Evolutionary conservation across 2,888 invertebrate species (phyloP).

Genomic region (Acanthosepion lycidas): DNA sequence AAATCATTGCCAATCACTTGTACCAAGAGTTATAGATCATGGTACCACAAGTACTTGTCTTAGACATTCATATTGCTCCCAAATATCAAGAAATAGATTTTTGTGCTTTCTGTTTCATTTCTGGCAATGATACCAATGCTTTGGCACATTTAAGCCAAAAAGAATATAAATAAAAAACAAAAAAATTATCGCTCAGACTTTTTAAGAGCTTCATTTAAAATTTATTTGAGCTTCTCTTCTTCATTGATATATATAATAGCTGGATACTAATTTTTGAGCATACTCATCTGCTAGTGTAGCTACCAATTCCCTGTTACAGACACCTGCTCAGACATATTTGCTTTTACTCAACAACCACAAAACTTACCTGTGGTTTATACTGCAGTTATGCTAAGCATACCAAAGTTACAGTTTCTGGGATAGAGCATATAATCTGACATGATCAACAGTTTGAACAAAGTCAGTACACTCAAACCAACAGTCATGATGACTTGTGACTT

Average conservation of each 20-base stretch:
- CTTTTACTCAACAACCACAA: no score
- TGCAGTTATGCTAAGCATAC: no score
- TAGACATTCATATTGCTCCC: not conserved
- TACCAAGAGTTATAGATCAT: constrained; percentile 4
- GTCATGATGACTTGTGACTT: no score
- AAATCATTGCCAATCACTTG: not conserved
- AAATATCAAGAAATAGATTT: constrained; percentile 16
- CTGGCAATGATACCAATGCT: not conserved
- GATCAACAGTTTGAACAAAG: no score
- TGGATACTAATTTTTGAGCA: no score
- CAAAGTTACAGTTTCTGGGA: no score
- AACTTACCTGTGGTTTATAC: no score
- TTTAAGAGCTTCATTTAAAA: not conserved
- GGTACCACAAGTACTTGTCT: not conserved
- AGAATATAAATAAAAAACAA: not conserved
- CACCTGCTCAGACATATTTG: no score
- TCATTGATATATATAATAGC: not conserved
- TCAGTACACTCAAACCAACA: no score
- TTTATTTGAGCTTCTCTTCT: not conserved
- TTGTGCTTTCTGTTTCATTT: not conserved
- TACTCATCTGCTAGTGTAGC: no score
- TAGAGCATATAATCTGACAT: no score
- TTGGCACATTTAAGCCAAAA: not conserved
- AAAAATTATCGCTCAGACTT: not conserved
- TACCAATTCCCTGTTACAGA: no score